A percentile compares a stretch with the other conserved stretches of the same genome.
Evolutionary conservation across 2,797 vertebrate genomes (phyloP).

Genomic region (Avahi laniger): DNA sequence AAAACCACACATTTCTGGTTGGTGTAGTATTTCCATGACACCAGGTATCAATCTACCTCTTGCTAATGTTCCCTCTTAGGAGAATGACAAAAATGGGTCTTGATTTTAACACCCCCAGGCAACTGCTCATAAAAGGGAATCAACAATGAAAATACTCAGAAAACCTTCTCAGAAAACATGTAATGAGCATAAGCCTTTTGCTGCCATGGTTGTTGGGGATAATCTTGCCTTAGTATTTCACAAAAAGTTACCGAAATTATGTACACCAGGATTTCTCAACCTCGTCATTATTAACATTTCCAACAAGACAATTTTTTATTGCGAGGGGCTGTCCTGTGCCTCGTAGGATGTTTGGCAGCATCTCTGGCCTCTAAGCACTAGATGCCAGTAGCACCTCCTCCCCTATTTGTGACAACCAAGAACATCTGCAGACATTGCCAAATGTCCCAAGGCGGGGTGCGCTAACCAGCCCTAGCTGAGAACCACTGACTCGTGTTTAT

Average conservation of each 20-base stretch:
- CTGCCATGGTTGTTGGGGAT: not conserved
- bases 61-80: not conserved
- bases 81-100: not conserved
- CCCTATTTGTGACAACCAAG: not conserved
- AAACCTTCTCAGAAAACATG: not conserved
- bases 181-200: not conserved
- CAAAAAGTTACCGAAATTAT: not conserved
- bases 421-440: not conserved
- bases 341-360: not conserved
- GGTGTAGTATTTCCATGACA: not conserved
- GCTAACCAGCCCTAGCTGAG: not conserved
- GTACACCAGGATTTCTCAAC: not conserved
- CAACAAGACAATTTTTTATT: not conserved
- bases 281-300: not conserved
- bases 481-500: rapidly evolving
- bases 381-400: not conserved
- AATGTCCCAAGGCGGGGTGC: not conserved
- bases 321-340: not conserved
- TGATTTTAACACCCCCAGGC: not conserved
- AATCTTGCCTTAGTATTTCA: not conserved
- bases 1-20: not conserved
- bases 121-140: not conserved
- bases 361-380: not conserved
- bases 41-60: not conserved
- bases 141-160: not conserved